These are phyloP conservation scores for Cebidichthys violaceus DNA, from an alignment of 2,113 vertebrate genomes.

Conservation along the genomic window DNA sequence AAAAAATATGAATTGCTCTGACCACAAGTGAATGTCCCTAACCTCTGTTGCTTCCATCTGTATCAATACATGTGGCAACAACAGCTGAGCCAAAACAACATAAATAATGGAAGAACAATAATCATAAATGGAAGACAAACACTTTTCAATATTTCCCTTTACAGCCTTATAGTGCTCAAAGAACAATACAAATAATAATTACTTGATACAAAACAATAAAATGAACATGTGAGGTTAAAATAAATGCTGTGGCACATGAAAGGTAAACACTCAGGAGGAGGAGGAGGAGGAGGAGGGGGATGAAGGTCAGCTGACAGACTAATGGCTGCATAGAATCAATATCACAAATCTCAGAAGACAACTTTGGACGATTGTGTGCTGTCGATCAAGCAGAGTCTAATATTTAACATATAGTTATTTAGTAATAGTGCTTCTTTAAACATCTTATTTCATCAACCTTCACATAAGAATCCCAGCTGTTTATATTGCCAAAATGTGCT, in stretches of 20 bases:
- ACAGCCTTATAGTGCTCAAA: conserved; percentile 16
- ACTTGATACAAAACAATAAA: conserved; percentile 4
- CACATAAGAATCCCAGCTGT: not conserved
- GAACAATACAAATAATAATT: not conserved
- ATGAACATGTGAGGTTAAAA: conserved; percentile 7
- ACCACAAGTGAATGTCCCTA: not conserved
- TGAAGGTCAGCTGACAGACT: conserved; percentile 22
- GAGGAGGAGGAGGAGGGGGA: conserved; percentile 4
- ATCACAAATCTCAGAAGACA: conserved; percentile 61
- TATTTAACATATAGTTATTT: not conserved
- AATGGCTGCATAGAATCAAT: conserved; percentile 64
- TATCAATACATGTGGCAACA: not conserved
- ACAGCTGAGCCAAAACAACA: not conserved
- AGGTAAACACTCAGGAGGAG: conserved; percentile 9
- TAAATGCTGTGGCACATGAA: conserved; percentile 28
- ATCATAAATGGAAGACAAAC: conserved; percentile 18
- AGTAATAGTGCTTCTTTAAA: not conserved
- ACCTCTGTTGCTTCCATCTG: not conserved
- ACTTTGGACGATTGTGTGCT: not conserved
- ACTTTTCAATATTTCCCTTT: conserved; percentile 40
- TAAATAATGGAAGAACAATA: conserved; percentile 22
- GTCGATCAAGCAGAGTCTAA: not conserved
- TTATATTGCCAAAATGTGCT: not conserved
- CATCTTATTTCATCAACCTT: not conserved
- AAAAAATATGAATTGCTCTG: not conserved